Evolutionary conservation across 2,113 vertebrate species (phyloP).

Genomic region (Paramisgurnus dabryanus): DNA sequence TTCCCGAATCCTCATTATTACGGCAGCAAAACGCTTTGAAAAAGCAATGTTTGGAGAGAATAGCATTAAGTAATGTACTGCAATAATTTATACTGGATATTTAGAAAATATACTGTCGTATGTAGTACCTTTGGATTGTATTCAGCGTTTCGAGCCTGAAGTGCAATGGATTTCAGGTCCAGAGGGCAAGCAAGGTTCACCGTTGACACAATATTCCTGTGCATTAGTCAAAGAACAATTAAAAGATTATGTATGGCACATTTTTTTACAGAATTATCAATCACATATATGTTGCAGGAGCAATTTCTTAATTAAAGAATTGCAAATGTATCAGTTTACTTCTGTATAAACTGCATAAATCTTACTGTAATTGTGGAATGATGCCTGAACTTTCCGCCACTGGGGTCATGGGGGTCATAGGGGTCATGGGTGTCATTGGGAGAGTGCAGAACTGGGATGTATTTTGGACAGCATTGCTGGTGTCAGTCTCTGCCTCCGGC

Average conservation of each 20-base stretch:
- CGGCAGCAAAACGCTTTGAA: constrained; percentile 89
- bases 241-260: too few relatives aligned
- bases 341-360: too few relatives aligned
- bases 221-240: constrained; percentile 26
- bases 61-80: not conserved
- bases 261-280: too few relatives aligned
- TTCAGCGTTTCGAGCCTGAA: constrained; percentile 95
- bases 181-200: constrained; percentile 92
- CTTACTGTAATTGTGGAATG: constrained; percentile 89
- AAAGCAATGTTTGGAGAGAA: not conserved
- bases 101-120: not conserved
- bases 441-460: constrained; percentile 56
- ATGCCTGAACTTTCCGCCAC: constrained; percentile 87
- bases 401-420: constrained; percentile 82
- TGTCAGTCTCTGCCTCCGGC: constrained; percentile 38
- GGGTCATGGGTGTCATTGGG: constrained; percentile 83
- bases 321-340: constrained; percentile 46
- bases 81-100: not conserved
- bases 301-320: too few relatives aligned
- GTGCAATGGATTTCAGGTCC: constrained; percentile 94
- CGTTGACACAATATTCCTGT: constrained; percentile 95
- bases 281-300: too few relatives aligned
- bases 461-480: constrained; percentile 49
- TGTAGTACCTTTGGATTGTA: constrained; percentile 92
- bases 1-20: constrained; percentile 96